Evolutionary conservation across 1,140 invertebrate genomes (phyloP), one percentile per base, ranked within the genome.

Genomic region (Drosophila sucinea): DNA sequence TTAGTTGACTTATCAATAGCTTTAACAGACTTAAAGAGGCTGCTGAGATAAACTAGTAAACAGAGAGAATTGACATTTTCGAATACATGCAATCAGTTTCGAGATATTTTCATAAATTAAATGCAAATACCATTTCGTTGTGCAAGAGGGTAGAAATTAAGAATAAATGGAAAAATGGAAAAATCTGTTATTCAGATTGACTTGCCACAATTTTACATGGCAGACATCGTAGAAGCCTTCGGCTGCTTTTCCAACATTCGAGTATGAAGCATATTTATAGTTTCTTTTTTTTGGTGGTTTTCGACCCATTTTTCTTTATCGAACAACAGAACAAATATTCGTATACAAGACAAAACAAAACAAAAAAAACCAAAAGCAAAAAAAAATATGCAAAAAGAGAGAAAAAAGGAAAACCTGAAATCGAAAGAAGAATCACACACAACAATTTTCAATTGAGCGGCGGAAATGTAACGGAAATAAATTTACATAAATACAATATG

Each of bases 401-500:
- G 55, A 65, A 64, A 47, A 65, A 47, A 67, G 64, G 58, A 61
- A 63, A 62, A 70, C 54, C 40, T 25, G 62, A 77, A 64, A 76
- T 47, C 30, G 29, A 58, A 44, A 44, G 73, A 74, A 62, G 83
- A 87, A 83, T 89, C 84, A 87, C 79, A 87, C 75, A 87, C 75
- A 73, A 86, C 83, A 84, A 89, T 87, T 90, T 90, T 82, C 80
- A 81, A 91, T 91, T 90, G 89, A 91, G 78, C 65, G 86, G 75
- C 85, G 85, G 85, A 90, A 90, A 90, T 90, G 85, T 90, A 90
- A 90, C 81, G 85, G 85, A 90, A 90, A 90, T 90, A 90, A 90
- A 90, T 90, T 90, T 90, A 86, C 85, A 90, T 90, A 90, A 90
- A 90, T 90, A 90, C 85, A 90, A 90, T 89, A 90, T 90, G 85